phyloP scores from a whole-genome alignment of 2,113 vertebrate genomes.

The Sturnira hondurensis region DNA sequence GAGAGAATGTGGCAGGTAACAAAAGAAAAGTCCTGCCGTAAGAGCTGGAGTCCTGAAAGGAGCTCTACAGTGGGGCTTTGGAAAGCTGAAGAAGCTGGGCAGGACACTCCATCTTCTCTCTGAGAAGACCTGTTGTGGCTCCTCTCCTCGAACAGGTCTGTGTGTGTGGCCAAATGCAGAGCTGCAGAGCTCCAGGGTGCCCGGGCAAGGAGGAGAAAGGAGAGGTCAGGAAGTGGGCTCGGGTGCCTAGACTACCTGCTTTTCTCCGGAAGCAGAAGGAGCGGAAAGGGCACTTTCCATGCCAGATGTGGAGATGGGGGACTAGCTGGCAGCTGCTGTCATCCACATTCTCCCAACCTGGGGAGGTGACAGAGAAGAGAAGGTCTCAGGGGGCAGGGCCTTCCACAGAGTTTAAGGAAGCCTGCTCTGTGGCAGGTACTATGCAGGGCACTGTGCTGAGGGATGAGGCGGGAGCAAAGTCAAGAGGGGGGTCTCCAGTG shows the following conservation, averaged over 20 bases:
- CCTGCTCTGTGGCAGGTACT: not conserved
- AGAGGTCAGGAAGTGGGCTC: not conserved
- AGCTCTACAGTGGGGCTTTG: not conserved
- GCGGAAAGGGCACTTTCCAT: conserved; percentile 73
- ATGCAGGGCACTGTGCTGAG: not conserved
- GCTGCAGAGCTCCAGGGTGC: not conserved
- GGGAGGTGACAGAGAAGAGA: not conserved
- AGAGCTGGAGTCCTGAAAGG: not conserved
- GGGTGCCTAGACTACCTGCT: conserved; percentile 48
- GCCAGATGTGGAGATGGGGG: conserved; percentile 76
- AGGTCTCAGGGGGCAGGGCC: not conserved
- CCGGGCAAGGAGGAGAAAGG: not conserved
- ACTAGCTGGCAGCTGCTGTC: conserved; percentile 69
- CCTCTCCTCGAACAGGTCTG: not conserved
- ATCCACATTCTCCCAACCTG: conserved; percentile 76
- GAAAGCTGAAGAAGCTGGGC: not conserved
- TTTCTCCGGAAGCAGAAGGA: conserved; percentile 77
- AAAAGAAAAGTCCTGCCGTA: not conserved
- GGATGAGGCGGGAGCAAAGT: not conserved
- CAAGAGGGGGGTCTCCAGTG: not conserved
- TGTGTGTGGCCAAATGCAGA: accelerated
- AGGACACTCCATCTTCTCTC: not conserved
- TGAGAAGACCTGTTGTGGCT: not conserved
- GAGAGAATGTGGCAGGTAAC: not conserved
- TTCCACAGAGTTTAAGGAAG: not conserved